Percentiles rank a stretch among this genome's conserved stretches.
Evolutionary conservation across 2,113 vertebrate genomes (phyloP).

Genomic region (Toxotes jaculatrix): DNA sequence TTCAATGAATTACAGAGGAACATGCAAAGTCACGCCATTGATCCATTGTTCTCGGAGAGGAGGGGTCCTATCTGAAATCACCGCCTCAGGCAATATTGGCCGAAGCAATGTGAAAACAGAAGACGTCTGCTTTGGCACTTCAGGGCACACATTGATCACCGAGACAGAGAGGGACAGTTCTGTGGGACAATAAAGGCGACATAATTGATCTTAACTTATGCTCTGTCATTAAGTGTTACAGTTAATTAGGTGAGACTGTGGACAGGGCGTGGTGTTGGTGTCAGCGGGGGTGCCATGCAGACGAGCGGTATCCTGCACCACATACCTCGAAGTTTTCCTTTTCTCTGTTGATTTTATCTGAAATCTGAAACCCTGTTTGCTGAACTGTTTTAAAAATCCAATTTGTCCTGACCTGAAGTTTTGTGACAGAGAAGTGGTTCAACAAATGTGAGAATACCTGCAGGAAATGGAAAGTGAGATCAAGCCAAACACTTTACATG

Average conservation of each 20-base stretch:
- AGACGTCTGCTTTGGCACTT: constrained; percentile 25
- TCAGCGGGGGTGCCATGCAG: background rate
- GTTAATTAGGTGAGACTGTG: constrained; percentile 17
- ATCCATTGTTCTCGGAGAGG: constrained; percentile 48
- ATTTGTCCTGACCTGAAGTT: background rate
- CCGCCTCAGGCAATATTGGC: constrained; percentile 8
- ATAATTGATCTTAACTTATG: constrained; percentile 33
- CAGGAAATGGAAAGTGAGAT: background rate
- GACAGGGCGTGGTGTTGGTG: background rate
- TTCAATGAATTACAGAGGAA: constrained; percentile 38
- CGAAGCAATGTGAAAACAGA: constrained; percentile 64
- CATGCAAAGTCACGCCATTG: constrained; percentile 59
- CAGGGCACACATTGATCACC: constrained; percentile 40
- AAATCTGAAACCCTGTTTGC: background rate
- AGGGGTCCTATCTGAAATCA: constrained; percentile 53
- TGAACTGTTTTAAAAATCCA: no score
- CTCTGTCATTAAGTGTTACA: constrained; percentile 22
- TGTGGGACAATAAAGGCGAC: constrained; percentile 12
- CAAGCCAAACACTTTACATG: background rate
- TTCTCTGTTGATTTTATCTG: background rate
- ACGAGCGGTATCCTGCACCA: background rate
- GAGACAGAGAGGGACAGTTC: constrained; percentile 11
- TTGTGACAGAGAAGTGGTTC: background rate
- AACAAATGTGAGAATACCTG: background rate
- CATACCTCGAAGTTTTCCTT: background rate